phyloP scores from a whole-genome alignment of 2,797 vertebrate species.

The Rhinella marina region DNA sequence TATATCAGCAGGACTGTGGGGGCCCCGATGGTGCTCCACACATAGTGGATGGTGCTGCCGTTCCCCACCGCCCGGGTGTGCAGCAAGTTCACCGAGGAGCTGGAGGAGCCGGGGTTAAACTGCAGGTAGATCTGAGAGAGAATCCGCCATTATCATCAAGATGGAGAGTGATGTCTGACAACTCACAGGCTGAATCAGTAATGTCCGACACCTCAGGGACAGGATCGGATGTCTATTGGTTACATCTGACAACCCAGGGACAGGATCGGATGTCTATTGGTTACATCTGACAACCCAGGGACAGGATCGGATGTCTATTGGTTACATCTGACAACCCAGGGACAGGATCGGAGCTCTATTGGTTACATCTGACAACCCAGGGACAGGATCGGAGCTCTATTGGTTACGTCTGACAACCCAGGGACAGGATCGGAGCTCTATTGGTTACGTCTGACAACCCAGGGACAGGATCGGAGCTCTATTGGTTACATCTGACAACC shows the following conservation, averaged over 20 bases:
- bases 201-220: neutral
- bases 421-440: neutral
- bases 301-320: neutral
- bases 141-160: neutral
- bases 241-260: neutral
- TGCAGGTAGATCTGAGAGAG: constrained; percentile 76
- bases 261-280: neutral
- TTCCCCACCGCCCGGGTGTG: constrained; percentile 79
- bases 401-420: neutral
- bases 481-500: neutral
- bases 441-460: neutral
- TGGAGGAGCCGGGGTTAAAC: constrained; percentile 74
- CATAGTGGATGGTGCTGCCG: constrained; percentile 84
- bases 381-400: neutral
- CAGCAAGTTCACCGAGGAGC: constrained; percentile 74
- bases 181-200: neutral
- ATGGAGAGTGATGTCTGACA: neutral
- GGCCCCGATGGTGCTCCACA: constrained; percentile 83
- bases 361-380: neutral
- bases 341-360: neutral
- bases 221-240: neutral
- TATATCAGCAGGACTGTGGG: constrained; percentile 83
- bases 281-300: neutral
- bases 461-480: neutral
- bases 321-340: neutral